Percentiles rank a stretch among this genome's conserved stretches.
Evolutionary conservation across 1,140 invertebrate species (phyloP).

Genomic region (Plutomurus gul): DNA sequence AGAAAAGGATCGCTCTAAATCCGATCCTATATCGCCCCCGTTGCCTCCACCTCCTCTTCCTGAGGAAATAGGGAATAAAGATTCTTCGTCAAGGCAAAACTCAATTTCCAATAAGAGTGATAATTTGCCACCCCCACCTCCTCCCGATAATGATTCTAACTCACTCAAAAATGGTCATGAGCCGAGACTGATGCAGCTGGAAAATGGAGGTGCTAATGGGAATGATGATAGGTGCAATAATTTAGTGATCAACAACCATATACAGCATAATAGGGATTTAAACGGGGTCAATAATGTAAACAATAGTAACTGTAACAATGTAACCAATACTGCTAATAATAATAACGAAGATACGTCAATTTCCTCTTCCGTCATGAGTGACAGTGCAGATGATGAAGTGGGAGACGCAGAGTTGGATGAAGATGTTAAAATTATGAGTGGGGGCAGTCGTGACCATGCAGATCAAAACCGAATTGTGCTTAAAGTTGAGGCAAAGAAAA

Average conservation of each 20-base stretch:
- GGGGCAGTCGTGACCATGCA: background rate
- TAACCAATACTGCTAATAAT: constrained; percentile 8
- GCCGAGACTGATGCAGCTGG: background rate
- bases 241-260: constrained; percentile 4
- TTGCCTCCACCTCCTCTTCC: constrained; percentile 46
- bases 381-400: constrained; percentile 47
- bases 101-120: constrained; percentile 48
- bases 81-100: constrained; percentile 40
- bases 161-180: constrained; percentile 36
- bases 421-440: constrained; percentile 14
- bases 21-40: constrained; percentile 31
- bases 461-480: constrained; percentile 39
- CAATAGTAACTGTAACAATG: background rate
- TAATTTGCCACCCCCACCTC: constrained; percentile 48
- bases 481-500: constrained; percentile 44
- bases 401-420: constrained; percentile 18
- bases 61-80: constrained; percentile 12
- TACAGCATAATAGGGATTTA: background rate
- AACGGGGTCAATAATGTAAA: constrained; percentile 40
- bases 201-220: background rate
- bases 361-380: constrained; percentile 53
- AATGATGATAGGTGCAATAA: constrained; percentile 7
- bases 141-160: constrained; percentile 7
- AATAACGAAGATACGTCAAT: constrained; percentile 53
- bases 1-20: constrained; percentile 1